Percentiles rank a stretch among this genome's conserved stretches.
These are phyloP conservation scores for Siniperca knerii DNA, from an alignment of 2,113 vertebrate species.

Conservation along the genomic window DNA sequence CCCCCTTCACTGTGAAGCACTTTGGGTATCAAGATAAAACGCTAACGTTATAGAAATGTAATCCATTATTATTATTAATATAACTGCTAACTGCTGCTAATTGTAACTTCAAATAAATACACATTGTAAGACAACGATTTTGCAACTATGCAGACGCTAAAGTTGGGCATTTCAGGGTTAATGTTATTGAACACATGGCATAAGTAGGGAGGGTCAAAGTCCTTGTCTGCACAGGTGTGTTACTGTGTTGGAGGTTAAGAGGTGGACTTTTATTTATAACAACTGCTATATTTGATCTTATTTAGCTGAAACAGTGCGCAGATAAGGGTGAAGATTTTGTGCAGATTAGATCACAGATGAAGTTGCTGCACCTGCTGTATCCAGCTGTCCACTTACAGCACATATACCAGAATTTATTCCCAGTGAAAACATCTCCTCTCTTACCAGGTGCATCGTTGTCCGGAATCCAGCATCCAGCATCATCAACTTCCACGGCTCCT, in stretches of 20 bases:
- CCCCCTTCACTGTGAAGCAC: too few relatives aligned
- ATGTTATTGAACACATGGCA: neutral
- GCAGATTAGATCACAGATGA: neutral
- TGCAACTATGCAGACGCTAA: neutral
- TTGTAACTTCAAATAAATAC: neutral
- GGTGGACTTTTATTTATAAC: neutral
- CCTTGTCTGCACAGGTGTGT: neutral
- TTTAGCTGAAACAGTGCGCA: neutral
- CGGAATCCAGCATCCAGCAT: conserved; percentile 67
- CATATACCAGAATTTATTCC: neutral
- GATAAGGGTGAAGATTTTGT: neutral
- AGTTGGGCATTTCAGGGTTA: neutral
- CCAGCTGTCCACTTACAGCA: neutral
- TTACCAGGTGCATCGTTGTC: conserved; percentile 65
- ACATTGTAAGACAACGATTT: neutral
- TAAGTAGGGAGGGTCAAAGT: conserved; percentile 16
- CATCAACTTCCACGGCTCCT: conserved; percentile 78
- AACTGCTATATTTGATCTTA: neutral
- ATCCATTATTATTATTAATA: too few relatives aligned
- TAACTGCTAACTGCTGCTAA: too few relatives aligned
- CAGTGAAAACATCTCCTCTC: neutral
- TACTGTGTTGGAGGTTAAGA: neutral
- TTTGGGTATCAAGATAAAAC: too few relatives aligned
- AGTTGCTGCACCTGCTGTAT: neutral
- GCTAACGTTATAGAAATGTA: too few relatives aligned